phyloP scores from a whole-genome alignment of 2,113 vertebrate genomes.

The Addax nasomaculatus region DNA sequence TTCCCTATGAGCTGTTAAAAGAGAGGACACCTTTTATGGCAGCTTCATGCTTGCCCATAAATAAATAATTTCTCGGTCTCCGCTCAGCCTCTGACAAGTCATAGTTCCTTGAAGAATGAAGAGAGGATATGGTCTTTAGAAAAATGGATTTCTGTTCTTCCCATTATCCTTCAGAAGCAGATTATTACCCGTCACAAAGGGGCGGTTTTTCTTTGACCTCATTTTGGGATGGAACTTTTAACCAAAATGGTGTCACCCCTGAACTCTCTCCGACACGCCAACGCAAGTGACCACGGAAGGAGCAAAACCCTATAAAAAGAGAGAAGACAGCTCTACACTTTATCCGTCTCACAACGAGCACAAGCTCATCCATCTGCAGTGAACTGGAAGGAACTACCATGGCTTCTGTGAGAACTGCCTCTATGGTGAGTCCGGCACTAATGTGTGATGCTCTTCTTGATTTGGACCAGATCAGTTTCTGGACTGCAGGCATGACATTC shows the following conservation, averaged over 20 bases:
- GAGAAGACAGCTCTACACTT: not conserved
- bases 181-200: not conserved
- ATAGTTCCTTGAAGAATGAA: not conserved
- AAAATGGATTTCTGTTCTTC: conserved; percentile 21
- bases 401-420: not conserved
- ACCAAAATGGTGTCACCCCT: conserved; percentile 37
- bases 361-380: not conserved
- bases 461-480: not conserved
- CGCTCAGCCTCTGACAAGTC: not conserved
- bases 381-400: not conserved
- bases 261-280: not conserved
- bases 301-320: conserved; percentile 59
- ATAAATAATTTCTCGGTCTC: not conserved
- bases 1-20: not conserved
- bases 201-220: conserved; percentile 57
- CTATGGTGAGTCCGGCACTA: conserved; percentile 51
- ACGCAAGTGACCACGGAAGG: conserved; percentile 53
- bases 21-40: not conserved
- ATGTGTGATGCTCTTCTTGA: not conserved
- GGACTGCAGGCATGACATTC: not conserved
- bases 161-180: conserved; percentile 16
- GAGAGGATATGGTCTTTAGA: not conserved
- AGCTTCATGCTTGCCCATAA: not conserved
- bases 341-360: not conserved
- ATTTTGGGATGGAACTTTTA: conserved; percentile 64